These are phyloP conservation scores for Acrossocheilus wenchowensis DNA, from an alignment of 2,797 vertebrate genomes.

Conservation along the genomic window DNA sequence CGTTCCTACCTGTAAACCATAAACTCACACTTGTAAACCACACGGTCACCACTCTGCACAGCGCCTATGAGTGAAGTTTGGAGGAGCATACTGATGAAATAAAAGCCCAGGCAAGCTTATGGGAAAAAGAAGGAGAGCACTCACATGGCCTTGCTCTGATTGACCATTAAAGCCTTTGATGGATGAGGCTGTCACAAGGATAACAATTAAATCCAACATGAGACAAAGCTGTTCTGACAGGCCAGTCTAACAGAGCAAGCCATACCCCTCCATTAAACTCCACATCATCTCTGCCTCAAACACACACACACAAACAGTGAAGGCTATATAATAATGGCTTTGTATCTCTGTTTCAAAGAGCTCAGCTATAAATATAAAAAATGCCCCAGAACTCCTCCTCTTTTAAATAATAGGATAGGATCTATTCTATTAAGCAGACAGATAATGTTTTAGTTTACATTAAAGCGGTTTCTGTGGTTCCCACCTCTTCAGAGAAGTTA, in stretches of 20 bases:
- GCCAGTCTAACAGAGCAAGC: constrained; percentile 97
- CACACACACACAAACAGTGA: constrained; percentile 44
- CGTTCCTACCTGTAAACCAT: constrained; percentile 71
- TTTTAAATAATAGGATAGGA: constrained; percentile 34
- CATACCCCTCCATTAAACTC: constrained; percentile 63
- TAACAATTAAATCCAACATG: constrained; percentile 99
- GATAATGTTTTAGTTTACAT: constrained; percentile 24
- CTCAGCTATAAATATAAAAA: constrained; percentile 40
- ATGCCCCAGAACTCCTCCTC: constrained; percentile 21
- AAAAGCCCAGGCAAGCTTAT: constrained; percentile 94
- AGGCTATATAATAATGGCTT: constrained; percentile 53
- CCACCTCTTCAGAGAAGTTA: background rate
- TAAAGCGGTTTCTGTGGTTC: background rate
- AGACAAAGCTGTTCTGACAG: constrained; percentile 99
- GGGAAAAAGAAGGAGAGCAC: constrained; percentile 96
- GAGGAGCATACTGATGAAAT: constrained; percentile 97
- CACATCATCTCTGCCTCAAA: constrained; percentile 47
- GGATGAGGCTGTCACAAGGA: constrained; percentile 99
- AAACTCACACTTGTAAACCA: constrained; percentile 56
- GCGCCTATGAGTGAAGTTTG: constrained; percentile 88
- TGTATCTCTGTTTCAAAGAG: constrained; percentile 47
- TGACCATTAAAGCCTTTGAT: constrained; percentile 99
- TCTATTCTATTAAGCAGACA: constrained; percentile 24
- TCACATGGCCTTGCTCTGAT: constrained; percentile 99
- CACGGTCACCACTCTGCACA: constrained; percentile 70